These are phyloP conservation scores for Drosophila persimilis DNA, from an alignment of 1,140 invertebrate species.

Conservation along the genomic window DNA sequence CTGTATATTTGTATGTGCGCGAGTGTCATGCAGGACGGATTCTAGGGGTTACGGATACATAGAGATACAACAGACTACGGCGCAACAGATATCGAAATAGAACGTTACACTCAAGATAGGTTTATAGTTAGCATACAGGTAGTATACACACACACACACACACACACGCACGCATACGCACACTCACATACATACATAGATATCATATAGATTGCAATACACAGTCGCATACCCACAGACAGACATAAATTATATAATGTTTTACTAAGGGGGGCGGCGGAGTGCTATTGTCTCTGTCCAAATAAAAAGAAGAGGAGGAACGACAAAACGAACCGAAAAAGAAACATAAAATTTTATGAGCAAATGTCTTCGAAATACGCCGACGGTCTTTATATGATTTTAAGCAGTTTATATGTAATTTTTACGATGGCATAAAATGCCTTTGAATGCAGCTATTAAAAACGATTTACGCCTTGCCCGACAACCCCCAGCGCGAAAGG, in stretches of 20 bases:
- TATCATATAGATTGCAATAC: slow-evolving; percentile 29
- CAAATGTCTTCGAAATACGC: slow-evolving; percentile 64
- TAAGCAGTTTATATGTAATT: slow-evolving; percentile 79
- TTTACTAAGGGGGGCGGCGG: slow-evolving; percentile 28
- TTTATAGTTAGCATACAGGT: slow-evolving; percentile 57
- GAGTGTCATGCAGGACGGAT: slow-evolving; percentile 56
- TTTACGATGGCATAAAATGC: slow-evolving; percentile 79
- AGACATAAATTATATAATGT: slow-evolving; percentile 27
- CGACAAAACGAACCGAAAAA: slow-evolving; percentile 44
- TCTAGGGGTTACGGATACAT: slow-evolving; percentile 50
- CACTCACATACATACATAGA: slow-evolving; percentile 31
- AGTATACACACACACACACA: slow-evolving; percentile 37
- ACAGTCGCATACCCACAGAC: slow-evolving; percentile 18
- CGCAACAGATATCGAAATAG: slow-evolving; percentile 58
- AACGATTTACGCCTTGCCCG: slow-evolving; percentile 72
- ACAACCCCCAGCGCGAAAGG: slow-evolving; percentile 47
- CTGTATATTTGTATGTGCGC: slow-evolving; percentile 20
- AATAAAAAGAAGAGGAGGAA: slow-evolving; percentile 28
- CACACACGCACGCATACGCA: slow-evolving; percentile 20
- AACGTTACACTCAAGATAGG: slow-evolving; percentile 56
- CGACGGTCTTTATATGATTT: slow-evolving; percentile 76
- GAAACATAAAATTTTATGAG: slow-evolving; percentile 73
- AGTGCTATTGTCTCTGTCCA: slow-evolving; percentile 48
- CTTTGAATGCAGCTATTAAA: slow-evolving; percentile 80
- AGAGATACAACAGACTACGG: slow-evolving; percentile 58